A percentile compares a stretch with the other conserved stretches of the same genome.
These are phyloP conservation scores for Argyra leucocephala DNA, from an alignment of 2,888 invertebrate genomes.

Conservation along the genomic window DNA sequence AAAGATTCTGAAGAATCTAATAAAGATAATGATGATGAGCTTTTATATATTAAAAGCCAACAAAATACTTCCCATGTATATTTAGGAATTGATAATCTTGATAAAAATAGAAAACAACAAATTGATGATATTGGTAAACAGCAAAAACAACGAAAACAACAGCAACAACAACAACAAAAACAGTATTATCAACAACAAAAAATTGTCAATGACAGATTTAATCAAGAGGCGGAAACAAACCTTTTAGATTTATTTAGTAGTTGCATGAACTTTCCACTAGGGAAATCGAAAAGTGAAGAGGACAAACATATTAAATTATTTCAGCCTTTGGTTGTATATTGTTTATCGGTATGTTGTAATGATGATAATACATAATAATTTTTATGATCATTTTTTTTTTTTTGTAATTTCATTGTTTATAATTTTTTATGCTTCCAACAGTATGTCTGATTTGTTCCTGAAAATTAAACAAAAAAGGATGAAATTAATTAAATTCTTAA, in stretches of 20 bases:
- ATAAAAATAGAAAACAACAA: background rate
- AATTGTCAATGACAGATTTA: background rate
- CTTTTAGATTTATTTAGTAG: slow-evolving; percentile 36
- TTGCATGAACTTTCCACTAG: slow-evolving; percentile 34
- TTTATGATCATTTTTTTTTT: too few relatives aligned
- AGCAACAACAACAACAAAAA: slow-evolving; percentile 20
- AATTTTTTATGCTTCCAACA: too few relatives aligned
- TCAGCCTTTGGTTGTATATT: slow-evolving; percentile 90
- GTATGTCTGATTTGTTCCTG: too few relatives aligned
- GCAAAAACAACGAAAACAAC: slow-evolving; percentile 8
- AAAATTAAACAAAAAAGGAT: too few relatives aligned
- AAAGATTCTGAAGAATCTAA: background rate
- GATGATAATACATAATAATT: too few relatives aligned
- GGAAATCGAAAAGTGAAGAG: slow-evolving; percentile 48
- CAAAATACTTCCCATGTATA: background rate
- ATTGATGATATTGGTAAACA: slow-evolving; percentile 21
- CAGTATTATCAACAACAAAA: slow-evolving; percentile 11
- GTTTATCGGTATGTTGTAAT: slow-evolving; percentile 58
- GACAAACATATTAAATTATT: slow-evolving; percentile 72
- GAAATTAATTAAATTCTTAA: too few relatives aligned
- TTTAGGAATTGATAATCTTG: background rate
- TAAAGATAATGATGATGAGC: background rate
- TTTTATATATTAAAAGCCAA: background rate
- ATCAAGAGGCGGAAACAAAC: slow-evolving; percentile 29
- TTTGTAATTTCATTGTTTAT: too few relatives aligned